These are phyloP conservation scores for Paedocypris sp. DNA, from an alignment of 2,113 vertebrate genomes.

Conservation along the genomic window DNA sequence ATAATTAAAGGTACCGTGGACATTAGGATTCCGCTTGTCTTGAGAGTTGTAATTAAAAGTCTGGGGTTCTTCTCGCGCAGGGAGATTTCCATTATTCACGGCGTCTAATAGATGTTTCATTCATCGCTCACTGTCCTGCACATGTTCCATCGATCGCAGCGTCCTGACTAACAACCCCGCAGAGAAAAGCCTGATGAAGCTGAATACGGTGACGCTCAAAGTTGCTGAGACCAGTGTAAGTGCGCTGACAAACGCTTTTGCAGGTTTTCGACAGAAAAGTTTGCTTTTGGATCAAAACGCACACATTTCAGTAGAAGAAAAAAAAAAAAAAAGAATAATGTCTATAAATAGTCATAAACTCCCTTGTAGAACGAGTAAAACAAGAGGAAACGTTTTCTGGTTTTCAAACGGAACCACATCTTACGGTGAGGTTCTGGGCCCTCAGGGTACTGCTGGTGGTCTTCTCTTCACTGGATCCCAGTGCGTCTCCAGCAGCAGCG, in stretches of 20 bases:
- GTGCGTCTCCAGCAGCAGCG: too few relatives aligned
- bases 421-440: too few relatives aligned
- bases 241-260: not conserved
- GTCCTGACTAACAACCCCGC: constrained; percentile 31
- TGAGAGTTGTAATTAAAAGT: constrained; percentile 30
- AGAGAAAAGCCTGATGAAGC: constrained; percentile 1
- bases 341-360: too few relatives aligned
- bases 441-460: too few relatives aligned
- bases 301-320: not conserved
- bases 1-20: too few relatives aligned
- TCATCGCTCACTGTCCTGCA: constrained; percentile 14
- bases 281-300: not conserved
- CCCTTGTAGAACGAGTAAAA: too few relatives aligned
- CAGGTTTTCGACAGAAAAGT: too few relatives aligned
- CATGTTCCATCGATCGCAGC: constrained; percentile 26
- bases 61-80: not conserved
- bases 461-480: too few relatives aligned
- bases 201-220: not conserved
- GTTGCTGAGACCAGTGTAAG: not conserved
- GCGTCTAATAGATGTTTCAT: constrained; percentile 18
- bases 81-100: constrained; percentile 35
- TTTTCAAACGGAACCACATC: too few relatives aligned
- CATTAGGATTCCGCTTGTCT: constrained; percentile 10
- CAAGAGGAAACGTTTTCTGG: too few relatives aligned
- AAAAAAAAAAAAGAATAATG: not conserved